Evolutionary conservation across 2,113 vertebrate genomes (phyloP), one percentile per base, ranked within the genome.

Genomic region (Forbesichthys agassizii): DNA sequence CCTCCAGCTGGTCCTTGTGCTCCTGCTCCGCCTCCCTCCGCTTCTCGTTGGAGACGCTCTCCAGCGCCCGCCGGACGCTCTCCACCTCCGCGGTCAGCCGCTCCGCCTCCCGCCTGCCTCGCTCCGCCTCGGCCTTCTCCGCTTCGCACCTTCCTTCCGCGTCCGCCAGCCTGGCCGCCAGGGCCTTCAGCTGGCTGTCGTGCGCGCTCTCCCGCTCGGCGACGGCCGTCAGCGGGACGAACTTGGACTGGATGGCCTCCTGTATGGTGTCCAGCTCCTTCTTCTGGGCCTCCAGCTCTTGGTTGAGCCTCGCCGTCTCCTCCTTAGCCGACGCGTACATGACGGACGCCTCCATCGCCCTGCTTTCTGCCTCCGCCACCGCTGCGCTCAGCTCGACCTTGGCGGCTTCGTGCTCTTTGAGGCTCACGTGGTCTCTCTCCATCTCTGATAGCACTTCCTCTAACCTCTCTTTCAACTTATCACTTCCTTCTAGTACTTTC

Each of bases 221-320:
- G 0, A 94, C 74, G 18, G 86, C 88, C 52, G 88, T 73, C 16
- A 95, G 64, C 0, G 95, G 95, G 2, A 96, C 88, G 0, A 98
- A 99, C 72, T 93, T 97, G 0, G 93, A 91, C 72, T 91, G 89
- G 73, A 99, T 95, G 49, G 96, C 97, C 46, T 96, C 95, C 0
- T 98, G 96, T 47, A 99, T 95, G 0, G 94, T 95, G 70, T 98
- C 97, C 0, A 99, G 93, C 11, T 98, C 96, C 74, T 86, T 94
- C 79, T 91, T 97, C 82, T 98, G 97, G 51, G 94, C 95, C 74
- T 94, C 88, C 0, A 98, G 92, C 66, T 98, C 98, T 0, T 85
- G 81, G 0, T 94, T 95, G 13, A 99, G 73, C 60, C 91, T 93
- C 0, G 0, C 27, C 0, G 92, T 88, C 70, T 95, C 95, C 3